phyloP scores from a whole-genome alignment of 2,888 invertebrate species.

The Torymus auratus region DNA sequence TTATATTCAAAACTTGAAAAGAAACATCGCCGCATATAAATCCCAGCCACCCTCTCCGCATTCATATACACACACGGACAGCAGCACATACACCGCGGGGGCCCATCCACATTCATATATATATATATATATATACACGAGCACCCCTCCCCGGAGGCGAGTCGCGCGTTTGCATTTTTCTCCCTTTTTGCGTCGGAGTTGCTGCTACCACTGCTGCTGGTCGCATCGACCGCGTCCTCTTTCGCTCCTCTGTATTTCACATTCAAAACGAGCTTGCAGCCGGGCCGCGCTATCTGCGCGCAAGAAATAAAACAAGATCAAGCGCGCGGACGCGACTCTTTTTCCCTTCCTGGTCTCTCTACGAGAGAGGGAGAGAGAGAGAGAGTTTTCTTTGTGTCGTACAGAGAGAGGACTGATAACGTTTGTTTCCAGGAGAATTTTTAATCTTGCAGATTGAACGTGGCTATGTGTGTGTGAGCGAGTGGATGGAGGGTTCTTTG shows the following conservation, averaged over 20 bases:
- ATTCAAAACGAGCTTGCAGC: conserved; percentile 66
- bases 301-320: conserved; percentile 69
- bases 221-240: conserved; percentile 63
- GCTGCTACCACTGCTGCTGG: conserved; percentile 50
- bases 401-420: conserved; percentile 1
- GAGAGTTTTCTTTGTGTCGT: too few relatives aligned
- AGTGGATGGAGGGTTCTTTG: too few relatives aligned
- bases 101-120: too few relatives aligned
- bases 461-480: not conserved
- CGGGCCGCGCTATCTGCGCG: conserved; percentile 63
- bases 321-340: not conserved
- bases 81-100: too few relatives aligned
- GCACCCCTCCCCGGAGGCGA: conserved; percentile 66
- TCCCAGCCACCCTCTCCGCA: too few relatives aligned
- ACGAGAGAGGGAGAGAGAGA: not conserved
- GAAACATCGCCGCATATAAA: too few relatives aligned
- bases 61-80: too few relatives aligned
- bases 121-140: too few relatives aligned
- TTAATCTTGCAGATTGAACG: conserved; percentile 59
- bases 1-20: too few relatives aligned
- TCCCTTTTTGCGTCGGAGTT: conserved; percentile 59
- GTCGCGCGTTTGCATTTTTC: conserved; percentile 70
- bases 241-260: conserved; percentile 62
- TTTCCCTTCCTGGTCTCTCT: not conserved
- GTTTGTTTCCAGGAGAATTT: conserved; percentile 44